Evolutionary conservation across 2,888 invertebrate genomes (phyloP), one percentile per base, ranked within the genome.

Genomic region (Acleris laterana): DNA sequence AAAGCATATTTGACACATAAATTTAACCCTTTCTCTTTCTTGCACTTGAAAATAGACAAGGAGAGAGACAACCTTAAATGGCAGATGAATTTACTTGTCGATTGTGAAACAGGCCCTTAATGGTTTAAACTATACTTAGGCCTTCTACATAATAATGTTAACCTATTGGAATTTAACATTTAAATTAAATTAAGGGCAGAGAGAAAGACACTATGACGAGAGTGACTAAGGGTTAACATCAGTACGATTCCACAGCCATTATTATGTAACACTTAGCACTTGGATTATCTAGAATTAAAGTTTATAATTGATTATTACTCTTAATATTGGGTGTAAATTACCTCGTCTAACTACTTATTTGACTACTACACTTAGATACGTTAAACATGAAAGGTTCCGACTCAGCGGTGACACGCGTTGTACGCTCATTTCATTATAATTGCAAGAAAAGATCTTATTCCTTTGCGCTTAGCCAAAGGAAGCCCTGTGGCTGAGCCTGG

Each of bases 191-290:
- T 70, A 81, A 80, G 63, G 77, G 83, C 77, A 82, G 77, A 80
- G 74, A 80, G 74, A 57, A 51, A 66, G 52, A 61, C 20, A 78
- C 76, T 81, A 83, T 77, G 81, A 85, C 74, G 74, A 84, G 77
- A 77, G 77, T 84, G 81, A 85, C 85, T 84, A 85, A 84, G 84
- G 82, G 83, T 85, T 84, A 88, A 87, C 80, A 84, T 90, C 88
- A 90, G 89, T 91, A 85, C 89, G 79, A 87, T 89, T 89, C 90
- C 93, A 93, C 93, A 93, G 93, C 93, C 93, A 91, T 93, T 88
- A 87, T 86, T 82, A 83, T 79, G 70, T 88, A 86, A 87, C 84
- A 88, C 86, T 88, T 90, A 91, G 88, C 86, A 89, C 86, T 90
- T 90, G 83, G 81, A 87, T 80, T 74, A 80, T 79, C 83, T 87